Evolutionary conservation across 2,797 vertebrate species (phyloP).

Genomic region (Coranthus polyacanthus): DNA sequence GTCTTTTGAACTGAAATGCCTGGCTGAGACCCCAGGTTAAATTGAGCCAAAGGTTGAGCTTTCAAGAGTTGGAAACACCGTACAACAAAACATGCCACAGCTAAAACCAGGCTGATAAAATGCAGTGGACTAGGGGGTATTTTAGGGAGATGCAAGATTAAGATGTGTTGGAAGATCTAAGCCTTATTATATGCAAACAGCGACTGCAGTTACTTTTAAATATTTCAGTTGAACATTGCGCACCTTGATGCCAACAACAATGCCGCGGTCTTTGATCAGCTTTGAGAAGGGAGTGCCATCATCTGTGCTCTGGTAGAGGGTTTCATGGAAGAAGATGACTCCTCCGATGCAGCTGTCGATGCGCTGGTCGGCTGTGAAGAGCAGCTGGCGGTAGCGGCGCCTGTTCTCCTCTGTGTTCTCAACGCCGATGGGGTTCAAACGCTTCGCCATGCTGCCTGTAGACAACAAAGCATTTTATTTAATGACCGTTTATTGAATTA

Average conservation of each 20-base stretch:
- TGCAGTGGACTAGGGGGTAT: not conserved
- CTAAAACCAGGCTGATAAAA: not conserved
- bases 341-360: slow-evolving; percentile 95
- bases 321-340: slow-evolving; percentile 98
- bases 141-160: too few relatives aligned
- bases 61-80: too few relatives aligned
- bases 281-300: slow-evolving; percentile 90
- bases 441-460: slow-evolving; percentile 96
- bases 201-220: not conserved
- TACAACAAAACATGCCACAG: too few relatives aligned
- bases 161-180: too few relatives aligned
- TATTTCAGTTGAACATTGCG: not conserved
- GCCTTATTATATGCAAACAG: too few relatives aligned
- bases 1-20: slow-evolving; percentile 8
- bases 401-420: slow-evolving; percentile 98
- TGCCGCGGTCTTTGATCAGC: slow-evolving; percentile 93
- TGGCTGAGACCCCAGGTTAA: not conserved
- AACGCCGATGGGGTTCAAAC: slow-evolving; percentile 94
- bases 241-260: slow-evolving; percentile 98
- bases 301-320: slow-evolving; percentile 95
- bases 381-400: slow-evolving; percentile 94
- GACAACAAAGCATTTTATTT: not conserved
- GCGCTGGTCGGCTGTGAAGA: slow-evolving; percentile 93
- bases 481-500: not conserved
- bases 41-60: not conserved